A percentile compares a stretch with the other conserved stretches of the same genome.
phyloP scores from a whole-genome alignment of 2,888 invertebrate species.

The Ectobius pallidus region DNA sequence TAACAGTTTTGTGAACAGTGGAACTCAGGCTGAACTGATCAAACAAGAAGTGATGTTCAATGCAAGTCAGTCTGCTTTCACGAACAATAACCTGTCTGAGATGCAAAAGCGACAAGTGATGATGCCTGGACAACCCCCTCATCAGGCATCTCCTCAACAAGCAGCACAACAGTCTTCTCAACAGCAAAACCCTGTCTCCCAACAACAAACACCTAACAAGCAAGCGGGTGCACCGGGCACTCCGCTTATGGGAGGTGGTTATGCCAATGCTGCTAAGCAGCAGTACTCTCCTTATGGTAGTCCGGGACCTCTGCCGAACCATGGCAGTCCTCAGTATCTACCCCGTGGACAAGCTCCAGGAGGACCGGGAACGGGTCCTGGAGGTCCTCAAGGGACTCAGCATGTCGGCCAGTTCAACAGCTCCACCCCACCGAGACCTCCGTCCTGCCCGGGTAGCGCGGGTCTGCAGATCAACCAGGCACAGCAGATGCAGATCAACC shows the following conservation, averaged over 20 bases:
- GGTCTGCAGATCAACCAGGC: slow-evolving; percentile 79
- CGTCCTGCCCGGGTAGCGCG: slow-evolving; percentile 57
- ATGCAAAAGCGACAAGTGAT: slow-evolving; percentile 23
- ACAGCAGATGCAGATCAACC: slow-evolving; percentile 85
- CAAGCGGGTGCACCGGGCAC: neutral
- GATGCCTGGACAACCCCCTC: slow-evolving; percentile 40
- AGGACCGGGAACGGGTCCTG: slow-evolving; percentile 46
- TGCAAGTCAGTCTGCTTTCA: slow-evolving; percentile 41
- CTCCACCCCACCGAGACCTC: slow-evolving; percentile 60
- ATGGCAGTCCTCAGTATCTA: slow-evolving; percentile 54
- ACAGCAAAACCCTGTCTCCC: slow-evolving; percentile 22
- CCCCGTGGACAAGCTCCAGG: slow-evolving; percentile 54
- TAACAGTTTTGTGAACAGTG: slow-evolving; percentile 30
- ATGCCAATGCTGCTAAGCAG: slow-evolving; percentile 43
- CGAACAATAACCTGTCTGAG: slow-evolving; percentile 22
- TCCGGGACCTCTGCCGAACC: slow-evolving; percentile 57
- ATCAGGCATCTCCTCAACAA: slow-evolving; percentile 42
- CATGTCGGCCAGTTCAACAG: slow-evolving; percentile 49
- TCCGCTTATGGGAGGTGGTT: neutral
- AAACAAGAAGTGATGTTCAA: slow-evolving; percentile 48
- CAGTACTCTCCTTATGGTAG: slow-evolving; percentile 72
- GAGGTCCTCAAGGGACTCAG: neutral
- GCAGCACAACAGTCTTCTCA: slow-evolving; percentile 43
- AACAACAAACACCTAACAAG: slow-evolving; percentile 21
- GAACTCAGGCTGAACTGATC: slow-evolving; percentile 40